A percentile compares a stretch with the other conserved stretches of the same genome.
These are phyloP conservation scores for Lasioglossum oenotherae DNA, from an alignment of 2,888 invertebrate species.

Conservation along the genomic window DNA sequence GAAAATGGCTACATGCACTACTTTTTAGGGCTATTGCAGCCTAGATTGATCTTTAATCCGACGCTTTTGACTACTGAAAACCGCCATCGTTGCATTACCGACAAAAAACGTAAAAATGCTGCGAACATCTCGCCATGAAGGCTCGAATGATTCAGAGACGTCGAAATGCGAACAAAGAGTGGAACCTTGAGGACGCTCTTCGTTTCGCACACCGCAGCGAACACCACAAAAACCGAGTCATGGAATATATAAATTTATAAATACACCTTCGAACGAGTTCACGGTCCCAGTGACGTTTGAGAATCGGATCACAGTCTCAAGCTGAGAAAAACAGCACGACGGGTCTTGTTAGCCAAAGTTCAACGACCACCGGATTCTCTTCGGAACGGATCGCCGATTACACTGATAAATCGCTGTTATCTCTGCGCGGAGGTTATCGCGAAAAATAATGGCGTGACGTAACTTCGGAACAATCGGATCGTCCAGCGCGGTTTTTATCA, in stretches of 20 bases:
- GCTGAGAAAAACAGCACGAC: neutral
- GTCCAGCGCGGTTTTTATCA: conserved; percentile 13
- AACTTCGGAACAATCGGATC: neutral
- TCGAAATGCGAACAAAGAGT: no score
- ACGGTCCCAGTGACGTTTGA: neutral
- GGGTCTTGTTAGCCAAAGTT: neutral
- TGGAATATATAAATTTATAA: neutral
- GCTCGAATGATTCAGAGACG: no score
- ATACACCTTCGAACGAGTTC: neutral
- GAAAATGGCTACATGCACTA: no score
- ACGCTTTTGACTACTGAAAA: no score
- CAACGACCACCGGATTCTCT: neutral
- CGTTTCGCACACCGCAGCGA: neutral
- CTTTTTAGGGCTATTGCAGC: no score
- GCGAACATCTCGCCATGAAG: no score
- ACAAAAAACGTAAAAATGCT: no score
- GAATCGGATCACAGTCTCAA: neutral
- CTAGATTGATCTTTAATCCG: no score
- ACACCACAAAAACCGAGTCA: neutral
- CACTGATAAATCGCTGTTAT: neutral
- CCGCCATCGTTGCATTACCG: no score
- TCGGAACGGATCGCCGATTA: neutral
- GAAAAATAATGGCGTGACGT: neutral
- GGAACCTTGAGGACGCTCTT: neutral
- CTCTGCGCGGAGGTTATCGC: neutral